Base-by-base conservation (phyloP, 2,888 invertebrate species). In the Lasioglossum pauxillum region DNA sequence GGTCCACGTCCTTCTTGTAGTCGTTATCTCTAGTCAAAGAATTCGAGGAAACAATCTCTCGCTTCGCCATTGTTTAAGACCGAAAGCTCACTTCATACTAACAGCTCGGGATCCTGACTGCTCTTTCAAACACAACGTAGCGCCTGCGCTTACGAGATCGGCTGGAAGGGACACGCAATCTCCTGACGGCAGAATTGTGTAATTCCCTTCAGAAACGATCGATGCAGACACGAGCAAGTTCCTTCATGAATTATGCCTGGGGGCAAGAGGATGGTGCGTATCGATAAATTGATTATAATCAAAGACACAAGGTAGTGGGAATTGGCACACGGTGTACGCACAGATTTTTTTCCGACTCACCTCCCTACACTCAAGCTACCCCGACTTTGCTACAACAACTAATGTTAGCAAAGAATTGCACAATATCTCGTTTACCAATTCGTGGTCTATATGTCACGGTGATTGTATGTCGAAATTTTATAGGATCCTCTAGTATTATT, bases 31-130 rank as follows among this genome's bases (percentile, higher is more conserved):
- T 46, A 2, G 19, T 1, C 4, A 41, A 1, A 0, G 0, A 5
- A 0, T 64, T 49, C 53, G 16, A 2, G 1, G 0, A 0, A 14
- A 14, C 0, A 0, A 19, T 19, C n/a, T 0, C 2, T 10, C 7
- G 14, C n/a, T 57, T 76, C 31, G 74, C 31, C 85, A 85, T 82
- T 41, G 35, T 85, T n/a, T 10, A 14, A 5, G 57, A 0, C 79
- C 46, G 69, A 64, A 35, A 38, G 81, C 5, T 19, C 4, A 5
- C 0, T 19, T 23, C 1, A 27, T 16, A 82, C 76, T 85, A 67
- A 53, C 12, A 5, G 12, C 1, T 19, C 0, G 5, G 0, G 0
- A 5, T 27, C 60, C 69, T 19, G 5, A 49, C 14, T 0, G 10
- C 5, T 23, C 7, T 1, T 27, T 19, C 8, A 1, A 1, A 10